These are phyloP conservation scores for Tillus elongatus DNA, from an alignment of 2,888 invertebrate genomes.

Conservation along the genomic window DNA sequence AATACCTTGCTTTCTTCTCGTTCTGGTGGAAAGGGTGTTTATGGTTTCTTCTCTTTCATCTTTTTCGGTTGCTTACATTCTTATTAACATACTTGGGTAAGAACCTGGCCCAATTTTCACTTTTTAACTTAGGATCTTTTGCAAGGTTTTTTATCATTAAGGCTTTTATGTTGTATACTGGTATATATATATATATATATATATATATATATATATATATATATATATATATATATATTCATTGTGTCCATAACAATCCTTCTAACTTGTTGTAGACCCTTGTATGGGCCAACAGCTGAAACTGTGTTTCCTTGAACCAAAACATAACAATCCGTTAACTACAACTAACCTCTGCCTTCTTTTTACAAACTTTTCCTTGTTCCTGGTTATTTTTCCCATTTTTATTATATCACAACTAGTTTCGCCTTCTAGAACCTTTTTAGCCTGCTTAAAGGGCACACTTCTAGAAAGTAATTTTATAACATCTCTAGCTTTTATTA, in stretches of 20 bases:
- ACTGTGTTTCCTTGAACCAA: conserved; percentile 97
- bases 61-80: conserved; percentile 78
- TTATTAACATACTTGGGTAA: conserved; percentile 85
- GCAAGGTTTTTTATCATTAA: conserved; percentile 97
- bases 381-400: conserved; percentile 82
- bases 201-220: too few species aligned
- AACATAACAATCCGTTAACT: conserved; percentile 95
- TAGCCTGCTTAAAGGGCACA: conserved; percentile 94
- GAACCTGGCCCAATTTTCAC: conserved; percentile 95
- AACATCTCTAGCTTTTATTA: conserved; percentile 92
- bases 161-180: conserved; percentile 95
- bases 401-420: conserved; percentile 93
- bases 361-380: conserved; percentile 91
- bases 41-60: conserved; percentile 83
- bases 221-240: too few species aligned
- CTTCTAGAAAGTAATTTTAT: conserved; percentile 90
- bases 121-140: conserved; percentile 83
- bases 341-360: conserved; percentile 90
- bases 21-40: conserved; percentile 96
- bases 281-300: conserved; percentile 90
- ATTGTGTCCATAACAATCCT: conserved; percentile 93
- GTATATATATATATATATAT: conserved; percentile 99
- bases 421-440: conserved; percentile 78
- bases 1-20: conserved; percentile 79
- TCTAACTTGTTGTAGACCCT: conserved; percentile 77